Evolutionary conservation across 2,797 vertebrate genomes (phyloP), one percentile per base, ranked within the genome.

Genomic region (Sarcophilus harrisii): DNA sequence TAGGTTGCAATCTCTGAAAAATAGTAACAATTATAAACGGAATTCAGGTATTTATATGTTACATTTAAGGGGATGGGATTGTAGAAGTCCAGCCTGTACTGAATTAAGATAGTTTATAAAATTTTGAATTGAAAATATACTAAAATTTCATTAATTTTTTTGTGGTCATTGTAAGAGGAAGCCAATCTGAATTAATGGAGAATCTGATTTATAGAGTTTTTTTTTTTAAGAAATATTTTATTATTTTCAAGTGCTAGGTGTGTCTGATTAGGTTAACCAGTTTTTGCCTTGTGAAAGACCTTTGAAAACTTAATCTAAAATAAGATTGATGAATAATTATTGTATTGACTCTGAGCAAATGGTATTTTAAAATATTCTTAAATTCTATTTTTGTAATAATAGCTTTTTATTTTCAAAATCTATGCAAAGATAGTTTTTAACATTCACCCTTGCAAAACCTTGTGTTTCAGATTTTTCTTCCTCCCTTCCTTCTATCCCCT

Each of bases 291-390:
- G 32, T 14, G 91, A 94, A 96, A 57, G 57, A 89, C 91, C n/a
- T 97, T 96, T 97, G 57, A 92, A 58, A 95, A 91, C 58, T 60
- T 93, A 91, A 81, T 93, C 57, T 90, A 58, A 94, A 5, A 58
- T 96, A n/a, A 90, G 54, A 59, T 8, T 91, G 91, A 89, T 93
- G 13, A 62, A 73, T 18, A 81, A 45, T 38, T 81, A 81, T 18
- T 45, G 2, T 81, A 1, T 38, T 38, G 94, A 59, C 93, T 93
- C 95, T 11, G 66, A 94, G 89, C 89, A 94, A 73, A 94, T 95
- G 89, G 54, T 55, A 55, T 55, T 55, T 55, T 55, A 55, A 55
- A 55, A 55, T 55, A 55, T 55, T 55, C 54, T 55, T 55, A 55
- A 55, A 55, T 55, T 55, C 54, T 55, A 55, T 55, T 55, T 55